These are phyloP conservation scores for Malacoraja senta DNA, from an alignment of 2,797 vertebrate genomes.

Conservation along the genomic window DNA sequence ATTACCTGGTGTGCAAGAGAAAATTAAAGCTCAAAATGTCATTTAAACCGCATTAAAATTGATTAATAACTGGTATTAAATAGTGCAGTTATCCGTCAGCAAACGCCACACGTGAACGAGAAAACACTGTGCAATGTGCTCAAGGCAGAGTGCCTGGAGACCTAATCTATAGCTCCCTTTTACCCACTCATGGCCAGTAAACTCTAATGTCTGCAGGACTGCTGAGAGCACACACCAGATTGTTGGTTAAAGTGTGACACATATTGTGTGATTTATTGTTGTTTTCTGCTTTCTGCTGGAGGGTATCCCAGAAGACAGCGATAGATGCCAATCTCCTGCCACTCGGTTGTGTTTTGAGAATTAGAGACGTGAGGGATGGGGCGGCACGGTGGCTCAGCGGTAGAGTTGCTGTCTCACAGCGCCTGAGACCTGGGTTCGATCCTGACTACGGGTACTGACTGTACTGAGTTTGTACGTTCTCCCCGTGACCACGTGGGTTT, in stretches of 20 bases:
- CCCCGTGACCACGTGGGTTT: no score
- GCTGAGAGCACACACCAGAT: not conserved
- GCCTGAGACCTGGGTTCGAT: no score
- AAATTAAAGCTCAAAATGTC: not conserved
- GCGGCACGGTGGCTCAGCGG: no score
- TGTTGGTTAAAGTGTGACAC: not conserved
- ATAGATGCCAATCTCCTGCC: not conserved
- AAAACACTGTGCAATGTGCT: not conserved
- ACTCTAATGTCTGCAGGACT: not conserved
- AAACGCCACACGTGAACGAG: not conserved
- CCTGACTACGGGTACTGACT: no score
- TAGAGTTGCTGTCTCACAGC: no score
- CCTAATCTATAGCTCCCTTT: not conserved
- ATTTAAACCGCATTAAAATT: constrained; percentile 22
- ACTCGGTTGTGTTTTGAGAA: not conserved
- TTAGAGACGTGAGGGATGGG: not conserved
- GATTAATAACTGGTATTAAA: constrained; percentile 10
- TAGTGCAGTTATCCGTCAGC: not conserved
- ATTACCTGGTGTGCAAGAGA: not conserved
- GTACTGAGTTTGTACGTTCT: no score
- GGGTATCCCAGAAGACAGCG: not conserved
- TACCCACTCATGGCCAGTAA: not conserved
- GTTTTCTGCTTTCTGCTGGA: not conserved
- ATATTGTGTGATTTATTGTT: not conserved
- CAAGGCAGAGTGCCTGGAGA: not conserved